Conservation (phyloP, 2,888 invertebrate genomes). For the Scaptodrosophila latifasciaeformis region DNA sequence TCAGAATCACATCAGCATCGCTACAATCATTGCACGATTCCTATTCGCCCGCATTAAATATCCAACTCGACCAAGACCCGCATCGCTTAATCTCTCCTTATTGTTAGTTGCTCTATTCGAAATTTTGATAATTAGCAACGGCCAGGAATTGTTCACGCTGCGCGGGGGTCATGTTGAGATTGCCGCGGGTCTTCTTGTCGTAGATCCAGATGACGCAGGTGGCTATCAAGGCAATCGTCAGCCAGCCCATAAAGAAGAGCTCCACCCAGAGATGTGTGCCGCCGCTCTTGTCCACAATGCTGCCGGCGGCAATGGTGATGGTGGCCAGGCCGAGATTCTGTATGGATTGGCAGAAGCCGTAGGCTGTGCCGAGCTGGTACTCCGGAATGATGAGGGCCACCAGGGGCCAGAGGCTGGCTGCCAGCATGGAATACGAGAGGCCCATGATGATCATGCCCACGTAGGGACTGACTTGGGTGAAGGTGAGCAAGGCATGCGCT, state of each 20-base stretch:
- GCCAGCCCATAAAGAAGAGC: slow-evolving; percentile 92
- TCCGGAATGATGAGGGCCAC: slow-evolving; percentile 94
- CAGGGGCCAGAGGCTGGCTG: slow-evolving; percentile 96
- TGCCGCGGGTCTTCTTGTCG: slow-evolving; percentile 81
- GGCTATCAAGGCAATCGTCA: slow-evolving; percentile 84
- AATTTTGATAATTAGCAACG: slow-evolving; percentile 44
- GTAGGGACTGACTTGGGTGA: slow-evolving; percentile 80
- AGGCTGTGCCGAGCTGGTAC: slow-evolving; percentile 95
- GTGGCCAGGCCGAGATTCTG: slow-evolving; percentile 96
- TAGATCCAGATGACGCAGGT: slow-evolving; percentile 84
- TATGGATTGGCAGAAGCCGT: slow-evolving; percentile 96
- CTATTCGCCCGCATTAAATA: slow-evolving; percentile 8
- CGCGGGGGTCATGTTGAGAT: slow-evolving; percentile 84
- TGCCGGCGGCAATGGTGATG: slow-evolving; percentile 87
- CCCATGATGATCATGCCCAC: slow-evolving; percentile 86
- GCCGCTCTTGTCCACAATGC: slow-evolving; percentile 89
- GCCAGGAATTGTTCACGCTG: slow-evolving; percentile 73
- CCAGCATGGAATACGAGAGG: slow-evolving; percentile 91
- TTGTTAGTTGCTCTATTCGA: slow-evolving; percentile 40
- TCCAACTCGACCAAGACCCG: too few relatives aligned
- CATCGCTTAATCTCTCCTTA: not conserved
- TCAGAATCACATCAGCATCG: slow-evolving; percentile 24
- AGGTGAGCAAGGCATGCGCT: slow-evolving; percentile 80
- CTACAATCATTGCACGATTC: slow-evolving; percentile 1
- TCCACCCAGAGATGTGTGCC: slow-evolving; percentile 86